These are phyloP conservation scores for Zophobas atratus DNA, from an alignment of 1,140 invertebrate genomes.

Conservation along the genomic window DNA sequence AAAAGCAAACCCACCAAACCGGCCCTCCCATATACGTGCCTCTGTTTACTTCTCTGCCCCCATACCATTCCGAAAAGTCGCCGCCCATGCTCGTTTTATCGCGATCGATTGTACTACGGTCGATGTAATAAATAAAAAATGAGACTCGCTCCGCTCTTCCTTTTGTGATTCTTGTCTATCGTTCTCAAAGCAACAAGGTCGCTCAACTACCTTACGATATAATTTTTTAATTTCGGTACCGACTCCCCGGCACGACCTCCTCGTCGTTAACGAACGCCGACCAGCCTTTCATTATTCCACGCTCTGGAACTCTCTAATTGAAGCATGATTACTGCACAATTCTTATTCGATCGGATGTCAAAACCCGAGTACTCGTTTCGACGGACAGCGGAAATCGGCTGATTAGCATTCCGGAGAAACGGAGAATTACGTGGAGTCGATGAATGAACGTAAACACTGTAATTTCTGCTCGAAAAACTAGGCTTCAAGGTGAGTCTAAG, in stretches of 20 bases:
- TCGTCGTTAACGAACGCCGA: slow-evolving; percentile 2
- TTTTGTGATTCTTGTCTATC: slow-evolving; percentile 46
- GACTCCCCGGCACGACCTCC: slow-evolving; percentile 10
- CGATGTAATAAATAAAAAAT: slow-evolving; percentile 35
- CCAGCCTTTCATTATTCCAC: slow-evolving; percentile 28
- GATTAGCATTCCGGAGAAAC: too few species aligned
- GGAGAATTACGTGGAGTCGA: too few species aligned
- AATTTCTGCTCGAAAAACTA: too few species aligned
- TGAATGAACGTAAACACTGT: too few species aligned
- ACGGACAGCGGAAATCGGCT: background rate
- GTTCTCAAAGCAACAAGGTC: slow-evolving; percentile 45
- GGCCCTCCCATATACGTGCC: too few species aligned
- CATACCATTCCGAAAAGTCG: too few species aligned
- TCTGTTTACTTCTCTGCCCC: too few species aligned
- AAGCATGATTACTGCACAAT: slow-evolving; percentile 17
- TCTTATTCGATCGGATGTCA: slow-evolving; percentile 13
- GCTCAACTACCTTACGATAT: slow-evolving; percentile 5
- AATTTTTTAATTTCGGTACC: slow-evolving; percentile 24
- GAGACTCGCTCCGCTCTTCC: slow-evolving; percentile 28
- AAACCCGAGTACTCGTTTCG: background rate
- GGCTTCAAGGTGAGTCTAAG: too few species aligned
- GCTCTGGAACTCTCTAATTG: slow-evolving; percentile 17
- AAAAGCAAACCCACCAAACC: too few species aligned
- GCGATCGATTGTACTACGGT: slow-evolving; percentile 46
- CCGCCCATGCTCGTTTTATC: slow-evolving; percentile 18